phyloP scores from a whole-genome alignment of 2,888 invertebrate genomes.

The Rugalucina vietnamica region DNA sequence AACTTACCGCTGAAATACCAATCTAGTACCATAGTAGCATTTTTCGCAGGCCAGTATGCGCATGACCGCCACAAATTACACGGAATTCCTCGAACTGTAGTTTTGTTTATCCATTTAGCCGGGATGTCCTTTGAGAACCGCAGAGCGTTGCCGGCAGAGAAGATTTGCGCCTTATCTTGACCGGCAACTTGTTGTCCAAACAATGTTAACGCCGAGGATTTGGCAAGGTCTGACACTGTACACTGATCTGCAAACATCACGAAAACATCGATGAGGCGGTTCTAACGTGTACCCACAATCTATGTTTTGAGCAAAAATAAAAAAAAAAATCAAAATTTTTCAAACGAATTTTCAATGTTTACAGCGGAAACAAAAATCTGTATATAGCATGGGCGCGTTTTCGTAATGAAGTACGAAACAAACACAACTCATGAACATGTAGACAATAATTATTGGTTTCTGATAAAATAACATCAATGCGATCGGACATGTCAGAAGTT shows the following conservation, averaged over 20 bases:
- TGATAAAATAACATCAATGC: too few species aligned
- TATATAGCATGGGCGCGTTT: too few species aligned
- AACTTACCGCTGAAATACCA: conserved; percentile 71
- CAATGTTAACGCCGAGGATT: conserved; percentile 22
- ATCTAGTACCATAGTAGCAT: conserved; percentile 65
- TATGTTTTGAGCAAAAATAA: too few species aligned
- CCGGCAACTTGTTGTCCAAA: conserved; percentile 46
- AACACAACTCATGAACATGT: too few species aligned
- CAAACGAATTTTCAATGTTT: too few species aligned
- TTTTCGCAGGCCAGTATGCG: conserved; percentile 48
- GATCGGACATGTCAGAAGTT: too few species aligned
- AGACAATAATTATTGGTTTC: too few species aligned
- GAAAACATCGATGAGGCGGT: too few species aligned
- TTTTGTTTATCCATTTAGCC: conserved; percentile 58
- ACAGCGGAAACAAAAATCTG: too few species aligned
- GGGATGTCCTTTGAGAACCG: conserved; percentile 48
- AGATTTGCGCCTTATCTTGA: conserved; percentile 39
- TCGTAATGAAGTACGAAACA: too few species aligned
- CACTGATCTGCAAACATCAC: conserved; percentile 54
- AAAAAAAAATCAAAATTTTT: too few species aligned
- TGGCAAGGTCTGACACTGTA: conserved; percentile 28
- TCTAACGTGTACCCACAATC: too few species aligned
- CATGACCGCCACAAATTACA: conserved; percentile 69
- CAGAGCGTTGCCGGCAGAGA: conserved; percentile 52
- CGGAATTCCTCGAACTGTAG: conserved; percentile 58